Conservation (phyloP, 2,797 vertebrate species). For the Gambelia wislizenii region DNA sequence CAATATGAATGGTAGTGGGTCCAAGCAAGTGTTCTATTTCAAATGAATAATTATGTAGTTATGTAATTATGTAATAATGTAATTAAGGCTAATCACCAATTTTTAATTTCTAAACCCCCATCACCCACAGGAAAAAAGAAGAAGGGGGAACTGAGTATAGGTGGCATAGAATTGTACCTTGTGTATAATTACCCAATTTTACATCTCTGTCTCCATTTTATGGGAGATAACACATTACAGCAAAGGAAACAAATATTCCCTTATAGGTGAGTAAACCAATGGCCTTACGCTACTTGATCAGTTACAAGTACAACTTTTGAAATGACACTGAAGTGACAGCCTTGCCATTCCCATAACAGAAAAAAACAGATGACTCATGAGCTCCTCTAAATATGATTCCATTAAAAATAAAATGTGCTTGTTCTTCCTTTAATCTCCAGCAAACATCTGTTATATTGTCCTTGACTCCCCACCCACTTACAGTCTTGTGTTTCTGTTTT, state of each 20-base stretch:
- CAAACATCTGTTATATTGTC: background rate
- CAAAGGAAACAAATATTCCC: background rate
- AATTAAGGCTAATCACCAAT: background rate
- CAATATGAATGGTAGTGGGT: background rate
- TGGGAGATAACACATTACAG: background rate
- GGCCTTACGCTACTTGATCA: background rate
- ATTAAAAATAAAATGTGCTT: background rate
- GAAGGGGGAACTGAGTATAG: background rate
- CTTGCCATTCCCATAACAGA: background rate
- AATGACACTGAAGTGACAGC: too few species aligned
- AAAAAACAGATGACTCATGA: background rate
- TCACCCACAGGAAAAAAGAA: background rate
- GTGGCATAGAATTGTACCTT: background rate
- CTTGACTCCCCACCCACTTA: constrained; percentile 38
- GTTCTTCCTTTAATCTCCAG: background rate
- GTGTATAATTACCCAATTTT: too few species aligned
- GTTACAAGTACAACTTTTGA: too few species aligned
- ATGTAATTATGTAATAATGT: background rate
- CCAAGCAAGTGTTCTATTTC: background rate
- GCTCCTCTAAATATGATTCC: background rate
- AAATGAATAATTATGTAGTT: background rate
- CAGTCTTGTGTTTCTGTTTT: constrained; percentile 35
- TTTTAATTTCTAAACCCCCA: background rate
- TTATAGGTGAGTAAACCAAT: background rate
- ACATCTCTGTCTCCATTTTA: background rate